These are phyloP conservation scores for Patella pellucida DNA, from an alignment of 2,888 invertebrate species.

Conservation along the genomic window DNA sequence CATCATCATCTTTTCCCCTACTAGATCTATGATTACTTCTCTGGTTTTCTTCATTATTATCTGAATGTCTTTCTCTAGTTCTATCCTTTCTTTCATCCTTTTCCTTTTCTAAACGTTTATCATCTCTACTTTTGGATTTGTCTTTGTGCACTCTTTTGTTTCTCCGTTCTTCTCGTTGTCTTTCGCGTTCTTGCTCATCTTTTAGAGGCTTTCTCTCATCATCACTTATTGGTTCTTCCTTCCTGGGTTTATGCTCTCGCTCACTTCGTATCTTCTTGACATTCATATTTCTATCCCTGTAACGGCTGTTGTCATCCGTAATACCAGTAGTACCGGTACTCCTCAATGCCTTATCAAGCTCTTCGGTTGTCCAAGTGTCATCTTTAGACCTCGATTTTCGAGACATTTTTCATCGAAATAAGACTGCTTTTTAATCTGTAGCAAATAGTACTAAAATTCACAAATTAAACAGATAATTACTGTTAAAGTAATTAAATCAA, in stretches of 20 bases:
- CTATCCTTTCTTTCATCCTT: constrained; percentile 20
- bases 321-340: too few species aligned
- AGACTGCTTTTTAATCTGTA: too few species aligned
- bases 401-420: neutral
- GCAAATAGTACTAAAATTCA: too few species aligned
- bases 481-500: too few species aligned
- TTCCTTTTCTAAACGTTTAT: neutral
- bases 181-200: constrained; percentile 18
- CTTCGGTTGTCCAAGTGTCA: constrained; percentile 66
- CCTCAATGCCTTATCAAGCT: constrained; percentile 62
- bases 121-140: constrained; percentile 14
- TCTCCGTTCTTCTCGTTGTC: constrained; percentile 38
- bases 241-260: constrained; percentile 29
- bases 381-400: constrained; percentile 57
- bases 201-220: constrained; percentile 31
- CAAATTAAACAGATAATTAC: too few species aligned
- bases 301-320: constrained; percentile 14
- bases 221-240: constrained; percentile 18
- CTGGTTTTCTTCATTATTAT: neutral
- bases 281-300: constrained; percentile 31
- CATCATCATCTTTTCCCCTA: constrained; percentile 25
- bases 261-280: constrained; percentile 31
- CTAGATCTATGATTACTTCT: constrained; percentile 22
- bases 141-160: constrained; percentile 33
- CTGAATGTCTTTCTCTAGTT: constrained; percentile 19